phyloP scores from a whole-genome alignment of 2,113 vertebrate species.

The Tachysurus fulvidraco region DNA sequence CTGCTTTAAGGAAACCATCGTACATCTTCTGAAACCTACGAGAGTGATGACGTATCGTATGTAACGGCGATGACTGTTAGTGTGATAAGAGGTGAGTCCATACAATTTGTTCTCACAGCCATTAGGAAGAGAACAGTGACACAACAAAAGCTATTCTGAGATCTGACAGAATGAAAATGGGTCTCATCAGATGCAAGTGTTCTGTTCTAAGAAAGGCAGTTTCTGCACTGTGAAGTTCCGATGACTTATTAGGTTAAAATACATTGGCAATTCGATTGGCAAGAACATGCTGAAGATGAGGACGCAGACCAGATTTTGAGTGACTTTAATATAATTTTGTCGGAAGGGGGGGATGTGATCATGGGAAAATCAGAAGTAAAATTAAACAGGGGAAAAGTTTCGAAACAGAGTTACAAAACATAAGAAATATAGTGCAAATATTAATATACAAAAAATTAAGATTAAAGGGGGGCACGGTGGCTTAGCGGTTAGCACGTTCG shows the following conservation, averaged over 20 bases:
- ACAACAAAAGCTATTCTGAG: slow-evolving; percentile 10
- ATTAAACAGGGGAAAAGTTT: neutral
- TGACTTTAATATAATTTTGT: neutral
- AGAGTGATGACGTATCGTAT: neutral
- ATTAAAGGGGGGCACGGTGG: too few species aligned
- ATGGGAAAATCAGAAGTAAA: neutral
- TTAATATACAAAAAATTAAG: too few species aligned
- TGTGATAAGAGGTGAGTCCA: neutral
- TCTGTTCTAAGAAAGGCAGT: neutral
- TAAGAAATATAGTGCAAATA: too few species aligned
- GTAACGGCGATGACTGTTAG: neutral
- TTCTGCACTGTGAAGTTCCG: neutral
- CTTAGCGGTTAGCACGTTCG: too few species aligned
- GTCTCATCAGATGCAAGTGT: neutral
- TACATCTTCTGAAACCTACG: neutral
- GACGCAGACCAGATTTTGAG: neutral
- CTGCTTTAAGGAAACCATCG: neutral
- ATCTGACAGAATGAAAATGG: neutral
- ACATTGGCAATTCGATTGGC: neutral
- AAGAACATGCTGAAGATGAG: neutral
- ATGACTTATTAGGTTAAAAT: neutral
- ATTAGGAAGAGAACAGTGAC: slow-evolving; percentile 2
- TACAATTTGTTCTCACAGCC: neutral
- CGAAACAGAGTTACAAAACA: too few species aligned
- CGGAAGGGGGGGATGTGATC: neutral